Percentiles rank a stretch among this genome's conserved stretches.
Conservation (phyloP, 1,140 invertebrate species). For the Doryteuthis pealeii region DNA sequence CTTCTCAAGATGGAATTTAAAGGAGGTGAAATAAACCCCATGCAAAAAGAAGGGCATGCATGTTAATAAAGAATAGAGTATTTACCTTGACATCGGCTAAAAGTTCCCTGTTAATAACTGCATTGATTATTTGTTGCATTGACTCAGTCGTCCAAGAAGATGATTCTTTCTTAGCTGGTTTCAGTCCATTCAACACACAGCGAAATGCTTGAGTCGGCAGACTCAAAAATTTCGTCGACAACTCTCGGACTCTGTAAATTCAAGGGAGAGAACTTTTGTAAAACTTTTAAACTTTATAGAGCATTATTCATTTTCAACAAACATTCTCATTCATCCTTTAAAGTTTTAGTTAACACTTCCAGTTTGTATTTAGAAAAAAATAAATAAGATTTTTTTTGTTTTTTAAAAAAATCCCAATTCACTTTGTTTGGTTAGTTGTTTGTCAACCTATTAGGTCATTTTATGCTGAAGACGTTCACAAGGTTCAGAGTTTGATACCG, state of each 20-base stretch:
- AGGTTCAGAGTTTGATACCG: too few relatives aligned
- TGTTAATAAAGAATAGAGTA: too few relatives aligned
- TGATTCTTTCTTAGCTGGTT: neutral
- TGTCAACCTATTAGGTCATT: too few relatives aligned
- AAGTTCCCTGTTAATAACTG: conserved; percentile 16
- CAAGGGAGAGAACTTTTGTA: too few relatives aligned
- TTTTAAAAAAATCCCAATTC: neutral
- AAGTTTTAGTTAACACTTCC: neutral
- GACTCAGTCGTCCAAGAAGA: conserved; percentile 18
- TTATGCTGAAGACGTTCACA: too few relatives aligned
- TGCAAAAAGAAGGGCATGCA: too few relatives aligned
- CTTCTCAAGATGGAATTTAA: too few relatives aligned
- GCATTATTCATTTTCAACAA: neutral
- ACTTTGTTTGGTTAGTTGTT: too few relatives aligned
- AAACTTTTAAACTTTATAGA: neutral
- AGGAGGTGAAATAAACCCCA: too few relatives aligned
- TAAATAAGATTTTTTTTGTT: neutral
- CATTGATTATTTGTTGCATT: conserved; percentile 12
- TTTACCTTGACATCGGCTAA: conserved; percentile 20
- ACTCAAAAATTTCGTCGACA: conserved; percentile 9
- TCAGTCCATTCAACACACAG: conserved; percentile 9
- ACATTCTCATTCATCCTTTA: neutral
- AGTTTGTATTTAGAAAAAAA: neutral
- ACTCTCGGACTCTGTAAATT: conserved; percentile 20
- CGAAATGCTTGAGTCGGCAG: conserved; percentile 22